Percentiles rank a stretch among this genome's conserved stretches.
Evolutionary conservation across 64 coral and sea anemone genomes (phyloP).

Genomic region (Pachyseris speciosa): DNA sequence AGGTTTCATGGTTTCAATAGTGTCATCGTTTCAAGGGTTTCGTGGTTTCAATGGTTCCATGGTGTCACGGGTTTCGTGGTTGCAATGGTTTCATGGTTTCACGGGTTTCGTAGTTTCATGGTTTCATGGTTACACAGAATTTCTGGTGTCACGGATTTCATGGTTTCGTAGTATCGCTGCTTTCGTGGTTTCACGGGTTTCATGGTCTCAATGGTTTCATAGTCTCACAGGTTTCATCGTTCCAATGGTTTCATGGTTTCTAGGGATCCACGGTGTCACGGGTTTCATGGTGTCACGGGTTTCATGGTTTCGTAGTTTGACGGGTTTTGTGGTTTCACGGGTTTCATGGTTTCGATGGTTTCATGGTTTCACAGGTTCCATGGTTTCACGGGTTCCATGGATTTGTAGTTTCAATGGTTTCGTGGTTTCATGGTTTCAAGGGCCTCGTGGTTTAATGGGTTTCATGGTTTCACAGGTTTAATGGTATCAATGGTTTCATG

Average conservation of each 20-base stretch:
- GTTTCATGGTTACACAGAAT: neutral
- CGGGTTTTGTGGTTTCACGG: constrained; percentile 12
- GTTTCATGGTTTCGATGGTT: constrained; percentile 8
- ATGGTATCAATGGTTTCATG: constrained; percentile 25
- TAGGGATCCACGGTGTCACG: neutral
- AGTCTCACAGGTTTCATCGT: neutral
- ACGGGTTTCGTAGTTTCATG: too few species aligned
- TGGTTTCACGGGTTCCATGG: constrained; percentile 7
- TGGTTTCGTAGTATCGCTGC: neutral
- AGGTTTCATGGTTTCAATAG: too few species aligned
- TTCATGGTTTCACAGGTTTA: neutral
- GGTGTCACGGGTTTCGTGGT: too few species aligned
- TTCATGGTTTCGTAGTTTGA: constrained; percentile 24
- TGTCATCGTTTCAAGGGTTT: too few species aligned
- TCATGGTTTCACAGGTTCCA: neutral
- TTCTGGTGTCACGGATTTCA: neutral
- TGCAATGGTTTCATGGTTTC: too few species aligned
- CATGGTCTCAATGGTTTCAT: neutral
- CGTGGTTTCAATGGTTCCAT: too few species aligned
- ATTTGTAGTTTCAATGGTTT: neutral
- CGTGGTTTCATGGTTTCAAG: neutral
- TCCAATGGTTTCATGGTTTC: neutral
- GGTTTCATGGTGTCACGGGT: constrained; percentile 3
- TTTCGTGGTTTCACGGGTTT: constrained; percentile 1
- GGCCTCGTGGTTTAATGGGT: neutral